A percentile compares a stretch with the other conserved stretches of the same genome.
These are phyloP conservation scores for Buphagus erythrorhynchus DNA, from an alignment of 2,797 vertebrate species.

Conservation along the genomic window DNA sequence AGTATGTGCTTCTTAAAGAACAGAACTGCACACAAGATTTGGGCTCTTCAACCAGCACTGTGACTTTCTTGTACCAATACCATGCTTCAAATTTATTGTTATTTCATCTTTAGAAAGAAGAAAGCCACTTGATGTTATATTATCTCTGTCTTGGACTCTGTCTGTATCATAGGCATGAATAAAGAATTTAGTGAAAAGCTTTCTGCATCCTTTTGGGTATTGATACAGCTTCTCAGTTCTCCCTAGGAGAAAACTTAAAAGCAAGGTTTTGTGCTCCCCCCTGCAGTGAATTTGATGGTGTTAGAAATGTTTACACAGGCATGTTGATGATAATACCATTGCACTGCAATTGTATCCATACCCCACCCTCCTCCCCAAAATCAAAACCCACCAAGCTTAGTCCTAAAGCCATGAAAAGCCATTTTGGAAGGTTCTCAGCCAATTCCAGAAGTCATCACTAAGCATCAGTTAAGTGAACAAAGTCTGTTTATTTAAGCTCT, in stretches of 20 bases:
- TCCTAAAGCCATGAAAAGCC: background rate
- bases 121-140: background rate
- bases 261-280: background rate
- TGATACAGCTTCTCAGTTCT: background rate
- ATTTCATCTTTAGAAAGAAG: background rate
- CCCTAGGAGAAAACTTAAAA: background rate
- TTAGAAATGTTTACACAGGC: background rate
- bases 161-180: background rate
- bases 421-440: background rate
- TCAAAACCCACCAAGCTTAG: background rate
- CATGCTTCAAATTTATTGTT: background rate
- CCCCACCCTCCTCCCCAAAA: background rate
- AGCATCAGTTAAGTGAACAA: background rate
- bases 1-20: background rate
- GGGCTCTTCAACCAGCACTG: background rate
- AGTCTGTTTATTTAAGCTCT: background rate
- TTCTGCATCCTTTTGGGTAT: background rate
- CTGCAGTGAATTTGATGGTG: background rate
- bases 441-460: background rate
- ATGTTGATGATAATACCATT: fast-evolving
- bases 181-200: background rate
- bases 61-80: background rate
- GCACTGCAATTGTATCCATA: background rate
- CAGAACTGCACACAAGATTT: background rate
- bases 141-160: background rate